A percentile compares a stretch with the other conserved stretches of the same genome.
These are phyloP conservation scores for Epinotia bilunana DNA, from an alignment of 2,888 invertebrate genomes.

Conservation along the genomic window DNA sequence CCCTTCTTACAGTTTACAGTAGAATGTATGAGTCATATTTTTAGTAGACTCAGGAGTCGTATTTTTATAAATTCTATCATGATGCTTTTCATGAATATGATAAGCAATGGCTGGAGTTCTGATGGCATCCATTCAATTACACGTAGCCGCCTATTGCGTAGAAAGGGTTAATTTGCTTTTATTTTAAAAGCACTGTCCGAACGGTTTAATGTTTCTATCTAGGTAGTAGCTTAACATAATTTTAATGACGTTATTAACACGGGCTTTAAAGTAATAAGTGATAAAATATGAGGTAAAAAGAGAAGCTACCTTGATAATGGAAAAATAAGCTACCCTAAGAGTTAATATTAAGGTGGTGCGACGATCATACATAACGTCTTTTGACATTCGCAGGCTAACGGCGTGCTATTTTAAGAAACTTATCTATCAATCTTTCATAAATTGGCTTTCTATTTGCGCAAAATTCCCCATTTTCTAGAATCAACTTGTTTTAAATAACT, in stretches of 20 bases:
- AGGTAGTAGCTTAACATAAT: slow-evolving; percentile 6
- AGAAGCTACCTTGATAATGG: neutral
- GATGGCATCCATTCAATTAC: neutral
- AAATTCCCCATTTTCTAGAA: too few species aligned
- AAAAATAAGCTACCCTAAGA: neutral
- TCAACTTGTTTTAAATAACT: too few species aligned
- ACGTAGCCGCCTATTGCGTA: neutral
- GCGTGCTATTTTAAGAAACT: too few species aligned
- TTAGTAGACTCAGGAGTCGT: too few species aligned
- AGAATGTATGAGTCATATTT: too few species aligned
- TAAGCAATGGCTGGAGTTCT: neutral
- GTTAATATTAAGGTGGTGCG: neutral
- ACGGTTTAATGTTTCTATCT: slow-evolving; percentile 12
- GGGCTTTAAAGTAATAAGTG: neutral
- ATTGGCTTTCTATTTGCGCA: too few species aligned
- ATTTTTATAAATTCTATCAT: too few species aligned
- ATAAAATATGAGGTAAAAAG: neutral
- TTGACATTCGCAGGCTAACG: too few species aligned
- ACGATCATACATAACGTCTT: too few species aligned
- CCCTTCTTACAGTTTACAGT: too few species aligned
- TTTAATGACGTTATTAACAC: slow-evolving; percentile 27
- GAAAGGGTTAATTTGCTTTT: slow-evolving; percentile 3
- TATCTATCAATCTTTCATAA: too few species aligned
- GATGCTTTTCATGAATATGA: neutral
- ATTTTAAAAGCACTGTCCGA: slow-evolving; percentile 20